These are phyloP conservation scores for Calliscelio sp. DNA, from an alignment of 2,888 invertebrate genomes.

Conservation along the genomic window DNA sequence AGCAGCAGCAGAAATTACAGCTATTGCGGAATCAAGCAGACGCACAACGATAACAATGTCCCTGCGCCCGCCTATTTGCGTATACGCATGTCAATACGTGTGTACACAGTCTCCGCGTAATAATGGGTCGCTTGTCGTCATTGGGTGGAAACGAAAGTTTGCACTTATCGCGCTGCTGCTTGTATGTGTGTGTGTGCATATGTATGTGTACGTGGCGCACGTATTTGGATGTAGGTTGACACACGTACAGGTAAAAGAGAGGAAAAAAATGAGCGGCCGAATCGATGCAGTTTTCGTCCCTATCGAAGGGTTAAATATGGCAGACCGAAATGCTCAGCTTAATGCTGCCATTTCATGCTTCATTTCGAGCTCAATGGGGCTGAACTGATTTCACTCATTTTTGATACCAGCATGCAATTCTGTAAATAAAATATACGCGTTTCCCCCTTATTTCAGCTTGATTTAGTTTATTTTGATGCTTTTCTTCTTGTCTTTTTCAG, in stretches of 20 bases:
- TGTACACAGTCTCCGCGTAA: conserved; percentile 70
- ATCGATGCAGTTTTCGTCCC: conserved; percentile 55
- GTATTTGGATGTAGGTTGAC: conserved; percentile 50
- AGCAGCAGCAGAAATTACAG: conserved; percentile 67
- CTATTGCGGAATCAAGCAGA: conserved; percentile 69
- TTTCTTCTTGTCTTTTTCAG: no score
- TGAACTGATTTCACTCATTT: conserved; percentile 58
- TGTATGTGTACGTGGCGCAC: conserved; percentile 46
- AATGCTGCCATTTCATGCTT: conserved; percentile 60
- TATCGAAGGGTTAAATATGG: conserved; percentile 61
- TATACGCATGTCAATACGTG: conserved; percentile 71
- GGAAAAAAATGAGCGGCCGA: conserved; percentile 29
- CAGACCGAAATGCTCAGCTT: conserved; percentile 38
- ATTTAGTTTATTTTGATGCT: no score
- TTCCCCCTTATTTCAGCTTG: no score
- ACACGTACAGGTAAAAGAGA: conserved; percentile 35
- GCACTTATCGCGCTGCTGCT: conserved; percentile 62
- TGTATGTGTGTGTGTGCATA: conserved; percentile 28
- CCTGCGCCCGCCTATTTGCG: conserved; percentile 66
- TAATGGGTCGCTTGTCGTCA: conserved; percentile 68
- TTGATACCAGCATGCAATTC: conserved; percentile 24
- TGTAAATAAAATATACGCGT: no score
- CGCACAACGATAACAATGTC: conserved; percentile 69
- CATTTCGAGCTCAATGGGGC: conserved; percentile 53
- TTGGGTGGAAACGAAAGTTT: conserved; percentile 72